Base-by-base conservation (phyloP, 1,140 invertebrate genomes). In the Proales similis region DNA sequence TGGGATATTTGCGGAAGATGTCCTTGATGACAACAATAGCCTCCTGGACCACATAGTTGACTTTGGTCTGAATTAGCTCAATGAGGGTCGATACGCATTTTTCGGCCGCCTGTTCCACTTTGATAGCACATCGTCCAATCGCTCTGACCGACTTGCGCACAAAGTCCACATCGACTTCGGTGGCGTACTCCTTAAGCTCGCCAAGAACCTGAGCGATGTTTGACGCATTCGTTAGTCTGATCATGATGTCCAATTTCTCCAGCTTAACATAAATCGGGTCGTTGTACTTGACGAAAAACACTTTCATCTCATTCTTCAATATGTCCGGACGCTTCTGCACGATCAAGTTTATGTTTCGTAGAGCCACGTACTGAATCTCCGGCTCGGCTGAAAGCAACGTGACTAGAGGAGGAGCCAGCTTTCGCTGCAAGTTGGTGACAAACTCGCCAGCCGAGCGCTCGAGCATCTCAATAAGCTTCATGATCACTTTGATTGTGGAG, bases 291-390 rank as follows among this genome's bases (percentile, higher is more conserved):
- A 99, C 95, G 74, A 99, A 99, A 78, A 99, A 99, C 26, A 91
- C 94, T 80, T 98, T 99, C 93, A 99, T 98, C 77, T 99, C 95
- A 70, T 98, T 92, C 72, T 98, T 98, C n/a, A 99, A 75, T 66
- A 99, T 96, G 65, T 98, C 94, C 0, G 92, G 90, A 51, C 94
- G 80, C 74, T 99, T 99, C 75, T 99, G 95, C 17, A 99, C 94
- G 68, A 99, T 97, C 1, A 99, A 80, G 77, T 98, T 99, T 67
- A 99, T 99, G 73, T 99, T 99, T 63, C 95, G 77, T 30, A 99
- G 78, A 2, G 94, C 95, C 9, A 99, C 95, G 72, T 99, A 99
- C 77, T 99, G 95, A 46, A 98, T 84, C 78, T 99, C 95, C 4
- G 94, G 90, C 76, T 99, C 95, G 0, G 91, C 93, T 29, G 91